Base-by-base conservation (phyloP, 2,797 vertebrate species). In the Carapus acus region DNA sequence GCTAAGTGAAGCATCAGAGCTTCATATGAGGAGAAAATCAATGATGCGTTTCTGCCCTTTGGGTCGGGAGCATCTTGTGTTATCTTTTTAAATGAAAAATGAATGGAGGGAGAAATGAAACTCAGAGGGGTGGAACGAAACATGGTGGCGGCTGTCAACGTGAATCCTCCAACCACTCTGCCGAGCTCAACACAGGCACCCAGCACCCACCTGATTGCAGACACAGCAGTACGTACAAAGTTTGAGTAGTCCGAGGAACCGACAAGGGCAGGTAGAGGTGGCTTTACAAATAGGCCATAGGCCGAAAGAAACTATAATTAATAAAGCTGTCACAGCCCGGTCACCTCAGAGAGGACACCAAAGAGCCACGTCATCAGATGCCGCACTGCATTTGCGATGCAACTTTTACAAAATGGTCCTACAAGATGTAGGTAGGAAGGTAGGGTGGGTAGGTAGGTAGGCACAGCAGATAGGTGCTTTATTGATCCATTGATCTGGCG, bases 1-100 rank as follows among this genome's bases (percentile, higher is more conserved):
- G 49, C 54, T 65, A 78, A 79, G 67, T 73, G 72, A 76, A 73
- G 76, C 74, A 39, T 74, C 78, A 69, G 67, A 74, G 71, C 71
- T 52, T 63, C 59, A 47, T 76, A 50, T 61, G 71, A 62, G 67
- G 71, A 77, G 75, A 73, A 81, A 84, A 84, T 83, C 79, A 62
- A 84, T 82, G 82, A 68, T 50, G 64, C 71, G 54, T 74, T 77
- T 68, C 77, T 55, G 74, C 71, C 74, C 71, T 69, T 64, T 58
- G 71, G 71, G 77, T 81, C 62, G 58, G 66, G 78, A 80, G 69
- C 75, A 79, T 71, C 73, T 76, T 71, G 80, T 84, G 80, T 84
- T 81, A 81, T 80, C 73, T 74, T 76, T 69, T 76, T 78, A 78
- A 82, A 85, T 87, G 83, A 86, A 85, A 87, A 86, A 87, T 85